These are phyloP conservation scores for Dipodomys merriami DNA, from an alignment of 2,113 vertebrate species.

Conservation along the genomic window DNA sequence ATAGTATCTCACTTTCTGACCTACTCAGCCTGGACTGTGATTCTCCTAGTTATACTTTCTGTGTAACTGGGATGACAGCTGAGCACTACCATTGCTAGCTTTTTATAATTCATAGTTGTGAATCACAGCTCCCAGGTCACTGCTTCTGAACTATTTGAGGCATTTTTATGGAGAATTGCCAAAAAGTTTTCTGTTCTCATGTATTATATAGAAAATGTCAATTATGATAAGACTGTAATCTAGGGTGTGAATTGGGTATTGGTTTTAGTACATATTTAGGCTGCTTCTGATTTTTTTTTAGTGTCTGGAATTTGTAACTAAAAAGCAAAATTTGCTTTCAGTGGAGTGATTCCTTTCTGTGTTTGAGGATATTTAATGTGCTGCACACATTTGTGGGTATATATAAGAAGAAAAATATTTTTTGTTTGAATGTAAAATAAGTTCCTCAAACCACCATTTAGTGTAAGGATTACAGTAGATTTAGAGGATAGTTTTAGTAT, in stretches of 20 bases:
- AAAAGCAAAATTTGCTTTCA: conserved; percentile 70
- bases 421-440: conserved; percentile 41
- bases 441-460: conserved; percentile 35
- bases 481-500: conserved; percentile 41
- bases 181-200: conserved; percentile 68
- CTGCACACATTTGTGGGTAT: not conserved
- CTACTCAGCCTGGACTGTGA: too few species aligned
- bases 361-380: not conserved
- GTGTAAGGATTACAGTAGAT: conserved; percentile 14
- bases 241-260: conserved; percentile 74
- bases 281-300: conserved; percentile 69
- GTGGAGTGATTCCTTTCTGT: not conserved
- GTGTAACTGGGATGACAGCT: too few species aligned
- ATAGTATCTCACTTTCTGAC: too few species aligned
- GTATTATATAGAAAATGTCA: conserved; percentile 69
- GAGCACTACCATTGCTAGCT: too few species aligned
- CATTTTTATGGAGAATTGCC: conserved; percentile 54
- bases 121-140: not conserved
- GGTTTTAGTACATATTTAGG: conserved; percentile 75
- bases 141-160: conserved; percentile 41
- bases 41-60: too few species aligned
- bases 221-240: conserved; percentile 72
- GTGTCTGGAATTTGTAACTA: conserved; percentile 77
- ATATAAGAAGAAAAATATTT: conserved; percentile 56
- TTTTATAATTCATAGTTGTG: too few species aligned